These are phyloP conservation scores for Sminthopsis crassicaudata DNA, from an alignment of 2,113 vertebrate genomes.

Conservation along the genomic window DNA sequence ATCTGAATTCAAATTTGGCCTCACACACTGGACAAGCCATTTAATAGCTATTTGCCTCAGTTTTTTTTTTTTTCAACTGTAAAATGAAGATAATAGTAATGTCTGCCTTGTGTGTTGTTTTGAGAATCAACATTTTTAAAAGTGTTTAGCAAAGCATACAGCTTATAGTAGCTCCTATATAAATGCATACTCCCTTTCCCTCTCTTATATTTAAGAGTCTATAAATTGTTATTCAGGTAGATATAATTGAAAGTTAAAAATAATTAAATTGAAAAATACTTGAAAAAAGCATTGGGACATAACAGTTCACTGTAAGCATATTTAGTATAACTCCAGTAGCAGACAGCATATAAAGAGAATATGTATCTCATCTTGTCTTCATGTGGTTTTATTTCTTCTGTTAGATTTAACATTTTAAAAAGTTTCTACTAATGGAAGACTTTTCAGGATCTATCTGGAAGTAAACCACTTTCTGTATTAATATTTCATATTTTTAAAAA, in stretches of 20 bases:
- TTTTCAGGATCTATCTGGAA: background rate
- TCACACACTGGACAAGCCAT: background rate
- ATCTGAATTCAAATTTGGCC: background rate
- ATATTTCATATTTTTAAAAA: background rate
- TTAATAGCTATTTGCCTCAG: background rate
- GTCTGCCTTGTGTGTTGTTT: background rate
- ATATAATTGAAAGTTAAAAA: background rate
- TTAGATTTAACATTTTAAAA: background rate
- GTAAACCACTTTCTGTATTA: background rate
- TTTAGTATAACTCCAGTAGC: background rate
- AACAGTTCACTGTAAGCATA: background rate
- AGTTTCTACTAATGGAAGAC: background rate
- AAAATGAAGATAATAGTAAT: background rate
- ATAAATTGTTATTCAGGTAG: background rate
- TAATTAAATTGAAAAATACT: background rate
- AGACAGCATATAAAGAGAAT: background rate
- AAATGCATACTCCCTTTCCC: background rate
- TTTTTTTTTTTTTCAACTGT: background rate
- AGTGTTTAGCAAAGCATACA: background rate
- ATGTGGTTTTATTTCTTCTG: too few species aligned
- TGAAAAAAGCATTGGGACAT: background rate
- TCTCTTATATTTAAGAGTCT: background rate
- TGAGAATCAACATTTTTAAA: background rate
- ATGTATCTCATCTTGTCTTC: background rate
- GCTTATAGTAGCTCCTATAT: background rate